phyloP scores from a whole-genome alignment of 2,888 invertebrate species.

The Ceriagrion tenellum region DNA sequence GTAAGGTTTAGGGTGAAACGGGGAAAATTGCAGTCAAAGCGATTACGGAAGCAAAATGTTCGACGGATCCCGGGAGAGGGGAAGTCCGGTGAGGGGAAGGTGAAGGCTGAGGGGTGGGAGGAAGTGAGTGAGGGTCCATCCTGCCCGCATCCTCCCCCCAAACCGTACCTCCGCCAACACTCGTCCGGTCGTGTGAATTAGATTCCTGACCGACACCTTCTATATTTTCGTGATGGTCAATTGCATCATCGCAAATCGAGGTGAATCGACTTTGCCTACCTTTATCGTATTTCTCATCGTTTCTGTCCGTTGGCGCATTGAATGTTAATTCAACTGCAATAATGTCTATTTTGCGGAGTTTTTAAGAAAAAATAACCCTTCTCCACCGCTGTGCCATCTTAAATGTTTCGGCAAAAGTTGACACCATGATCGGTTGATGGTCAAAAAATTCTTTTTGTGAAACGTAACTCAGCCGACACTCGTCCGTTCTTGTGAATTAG shows the following conservation, averaged over 20 bases:
- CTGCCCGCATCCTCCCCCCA: neutral
- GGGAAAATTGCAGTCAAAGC: neutral
- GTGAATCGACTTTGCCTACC: neutral
- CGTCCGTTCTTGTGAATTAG: neutral
- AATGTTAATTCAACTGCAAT: no score
- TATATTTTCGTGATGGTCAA: neutral
- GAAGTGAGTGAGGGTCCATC: neutral
- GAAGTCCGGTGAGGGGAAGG: no score
- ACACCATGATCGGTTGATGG: no score
- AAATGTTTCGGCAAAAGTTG: no score
- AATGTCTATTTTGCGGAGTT: no score
- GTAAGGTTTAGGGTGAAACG: neutral
- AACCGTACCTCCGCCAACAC: neutral
- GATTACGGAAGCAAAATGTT: conserved; percentile 21
- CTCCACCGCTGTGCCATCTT: no score
- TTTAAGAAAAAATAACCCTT: no score
- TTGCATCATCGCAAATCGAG: neutral
- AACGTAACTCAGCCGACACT: neutral
- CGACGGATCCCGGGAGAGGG: neutral
- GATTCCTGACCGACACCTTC: neutral
- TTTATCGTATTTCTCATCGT: no score
- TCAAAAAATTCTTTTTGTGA: no score
- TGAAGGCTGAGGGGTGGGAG: neutral
- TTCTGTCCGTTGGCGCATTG: no score
- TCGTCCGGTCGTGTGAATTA: neutral